Base-by-base conservation (phyloP, 2,888 invertebrate species). In the Minunthozetes semirufus region DNA sequence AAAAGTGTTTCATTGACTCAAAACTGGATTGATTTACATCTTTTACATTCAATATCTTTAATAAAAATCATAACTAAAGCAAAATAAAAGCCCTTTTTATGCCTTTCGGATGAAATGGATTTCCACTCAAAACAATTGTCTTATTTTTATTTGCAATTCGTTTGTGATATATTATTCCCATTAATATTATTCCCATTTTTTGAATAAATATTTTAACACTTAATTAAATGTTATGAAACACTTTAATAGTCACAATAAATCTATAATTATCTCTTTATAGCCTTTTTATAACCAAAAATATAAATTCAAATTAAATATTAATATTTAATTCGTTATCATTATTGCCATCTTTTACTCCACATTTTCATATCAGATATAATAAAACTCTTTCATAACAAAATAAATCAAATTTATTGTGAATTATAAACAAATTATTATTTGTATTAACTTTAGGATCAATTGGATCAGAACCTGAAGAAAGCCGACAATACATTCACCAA, bases 1-100 rank as follows among this genome's bases (percentile, higher is more conserved):
- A 53, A 19, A 53, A 19, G 22, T 53, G 22, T 53, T 53, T 53
- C 22, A 19, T n/a, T 22, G 4, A 53, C 19, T 19, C 5, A 53
- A 53, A 53, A 53, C 53, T 53, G 53, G 53, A 53, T 6, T 53
- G 53, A 53, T 53, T 53, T 53, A 53, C 53, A 53, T 53, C 22
- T 53, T 53, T 53, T n/a, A 53, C 15, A 53, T 53, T 22, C n/a
- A n/a, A 19, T 53, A 19, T 53, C 22, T 53, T n/a, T 53, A 1
- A 2, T n/a, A 19, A 1, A n/a, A n/a, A 53, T 19, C n/a, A 19
- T 19, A 53, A n/a, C 19, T n/a, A 53, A 53, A 53, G 19, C 22
- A 53, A 53, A 53, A 53, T 13, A 53, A 53, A 53, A 53, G n/a
- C 53, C 11, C 19, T 19, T 53, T 53, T 53, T n/a, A 48, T 48